Evolutionary conservation across 2,888 invertebrate species (phyloP).

Genomic region (Lochmaea crataegi): DNA sequence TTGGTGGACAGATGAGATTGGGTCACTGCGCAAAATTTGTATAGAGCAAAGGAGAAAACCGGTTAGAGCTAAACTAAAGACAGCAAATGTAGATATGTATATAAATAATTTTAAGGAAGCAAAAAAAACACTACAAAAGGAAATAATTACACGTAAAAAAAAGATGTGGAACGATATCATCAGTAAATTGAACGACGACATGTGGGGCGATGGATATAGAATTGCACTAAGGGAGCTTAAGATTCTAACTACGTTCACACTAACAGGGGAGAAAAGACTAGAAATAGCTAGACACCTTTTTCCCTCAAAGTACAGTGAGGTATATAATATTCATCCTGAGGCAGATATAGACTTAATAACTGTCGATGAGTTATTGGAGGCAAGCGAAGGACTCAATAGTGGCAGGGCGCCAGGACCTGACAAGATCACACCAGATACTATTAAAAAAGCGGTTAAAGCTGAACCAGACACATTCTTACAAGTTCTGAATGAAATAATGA

Average conservation of each 20-base stretch:
- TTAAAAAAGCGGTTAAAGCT: not conserved
- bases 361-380: not conserved
- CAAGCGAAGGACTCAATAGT: not conserved
- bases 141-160: not conserved
- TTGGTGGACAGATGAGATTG: not conserved
- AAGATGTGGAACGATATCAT: not conserved
- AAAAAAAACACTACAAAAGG: not conserved
- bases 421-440: not conserved
- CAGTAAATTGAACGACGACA: not conserved
- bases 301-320: not conserved
- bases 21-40: not conserved
- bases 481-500: not conserved
- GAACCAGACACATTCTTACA: not conserved
- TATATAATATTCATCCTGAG: not conserved
- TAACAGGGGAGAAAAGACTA: not conserved
- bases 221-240: not conserved
- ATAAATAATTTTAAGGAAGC: not conserved
- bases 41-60: not conserved
- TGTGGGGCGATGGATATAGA: not conserved
- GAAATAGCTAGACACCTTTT: not conserved
- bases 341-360: not conserved
- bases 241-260: not conserved
- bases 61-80: not conserved
- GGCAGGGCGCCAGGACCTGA: not conserved
- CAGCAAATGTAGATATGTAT: too few relatives aligned